Evolutionary conservation across 2,113 vertebrate species (phyloP).

Genomic region (Pycnonotus jocosus): DNA sequence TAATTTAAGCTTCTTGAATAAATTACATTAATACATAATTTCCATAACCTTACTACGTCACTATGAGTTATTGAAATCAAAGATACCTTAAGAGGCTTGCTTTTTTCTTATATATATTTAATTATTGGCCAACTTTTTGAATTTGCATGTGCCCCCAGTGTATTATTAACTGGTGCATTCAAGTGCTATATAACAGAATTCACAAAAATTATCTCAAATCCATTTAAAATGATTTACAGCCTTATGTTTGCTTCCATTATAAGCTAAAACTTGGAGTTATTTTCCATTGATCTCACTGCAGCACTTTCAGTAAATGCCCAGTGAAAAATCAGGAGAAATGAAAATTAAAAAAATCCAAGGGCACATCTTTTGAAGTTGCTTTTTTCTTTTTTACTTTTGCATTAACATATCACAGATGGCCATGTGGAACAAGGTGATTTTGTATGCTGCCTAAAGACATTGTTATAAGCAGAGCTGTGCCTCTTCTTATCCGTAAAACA

Average conservation of each 20-base stretch:
- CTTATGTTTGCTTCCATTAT: not conserved
- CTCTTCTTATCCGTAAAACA: not conserved
- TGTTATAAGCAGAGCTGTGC: not conserved
- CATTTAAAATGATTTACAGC: not conserved
- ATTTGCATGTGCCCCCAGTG: not conserved
- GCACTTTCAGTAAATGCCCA: not conserved
- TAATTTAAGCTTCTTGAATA: not conserved
- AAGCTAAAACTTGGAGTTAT: not conserved
- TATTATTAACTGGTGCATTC: not conserved
- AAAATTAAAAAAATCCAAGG: not conserved
- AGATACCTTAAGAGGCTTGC: not conserved
- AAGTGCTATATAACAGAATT: not conserved
- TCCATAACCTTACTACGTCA: not conserved
- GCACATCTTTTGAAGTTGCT: not conserved
- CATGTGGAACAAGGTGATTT: not conserved
- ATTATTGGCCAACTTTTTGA: not conserved
- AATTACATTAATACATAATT: not conserved
- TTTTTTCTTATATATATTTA: not conserved
- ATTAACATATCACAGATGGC: not conserved
- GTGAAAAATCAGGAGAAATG: slow-evolving; percentile 14
- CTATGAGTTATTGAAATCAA: not conserved
- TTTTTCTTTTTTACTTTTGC: not conserved
- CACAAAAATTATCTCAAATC: not conserved
- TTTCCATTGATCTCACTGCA: not conserved
- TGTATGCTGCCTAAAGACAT: not conserved